phyloP scores from a whole-genome alignment of 1,140 invertebrate genomes.

The Eupristina koningsbergeri region DNA sequence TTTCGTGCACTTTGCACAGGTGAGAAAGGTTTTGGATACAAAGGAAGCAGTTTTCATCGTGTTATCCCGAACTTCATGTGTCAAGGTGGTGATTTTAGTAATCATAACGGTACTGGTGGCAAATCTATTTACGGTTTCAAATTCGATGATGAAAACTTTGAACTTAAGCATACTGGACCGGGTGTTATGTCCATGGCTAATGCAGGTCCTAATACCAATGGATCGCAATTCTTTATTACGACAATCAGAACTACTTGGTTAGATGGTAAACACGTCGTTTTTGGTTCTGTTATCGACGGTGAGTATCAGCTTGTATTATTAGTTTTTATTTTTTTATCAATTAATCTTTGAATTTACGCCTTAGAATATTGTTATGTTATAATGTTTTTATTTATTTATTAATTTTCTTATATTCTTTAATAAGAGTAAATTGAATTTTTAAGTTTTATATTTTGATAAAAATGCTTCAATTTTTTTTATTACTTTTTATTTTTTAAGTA shows the following conservation, averaged over 20 bases:
- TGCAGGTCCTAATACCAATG: constrained; percentile 85
- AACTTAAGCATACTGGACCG: constrained; percentile 81
- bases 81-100: constrained; percentile 86
- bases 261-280: constrained; percentile 90
- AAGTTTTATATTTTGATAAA: no score
- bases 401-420: no score
- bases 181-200: constrained; percentile 86
- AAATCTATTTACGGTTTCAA: constrained; percentile 86
- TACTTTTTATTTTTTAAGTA: no score
- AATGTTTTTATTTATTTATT: no score
- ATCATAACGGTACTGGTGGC: constrained; percentile 85
- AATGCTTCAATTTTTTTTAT: not conserved
- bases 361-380: no score
- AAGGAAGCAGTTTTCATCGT: constrained; percentile 85
- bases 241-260: constrained; percentile 87
- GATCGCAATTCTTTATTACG: constrained; percentile 90
- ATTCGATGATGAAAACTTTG: constrained; percentile 89
- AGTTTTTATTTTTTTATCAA: no score
- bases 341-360: no score
- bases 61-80: constrained; percentile 92
- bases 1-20: constrained; percentile 87
- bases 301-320: not conserved
- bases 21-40: constrained; percentile 87
- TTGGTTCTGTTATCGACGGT: constrained; percentile 83
- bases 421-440: no score